These are phyloP conservation scores for Elachura formosa DNA, from an alignment of 2,113 vertebrate species.

Conservation along the genomic window DNA sequence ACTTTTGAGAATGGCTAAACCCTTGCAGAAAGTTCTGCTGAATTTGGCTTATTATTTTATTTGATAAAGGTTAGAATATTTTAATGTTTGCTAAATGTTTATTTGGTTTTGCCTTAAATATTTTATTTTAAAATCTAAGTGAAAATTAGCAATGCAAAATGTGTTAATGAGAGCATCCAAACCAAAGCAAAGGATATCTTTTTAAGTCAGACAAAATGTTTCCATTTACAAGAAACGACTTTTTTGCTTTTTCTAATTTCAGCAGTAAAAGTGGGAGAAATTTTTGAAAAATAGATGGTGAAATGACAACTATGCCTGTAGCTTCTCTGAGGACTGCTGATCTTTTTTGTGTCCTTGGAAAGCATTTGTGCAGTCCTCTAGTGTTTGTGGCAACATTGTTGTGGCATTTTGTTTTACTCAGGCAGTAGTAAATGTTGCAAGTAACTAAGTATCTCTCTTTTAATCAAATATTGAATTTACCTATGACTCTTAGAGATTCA, in stretches of 20 bases:
- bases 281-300: background rate
- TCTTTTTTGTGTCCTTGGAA: background rate
- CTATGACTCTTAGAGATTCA: background rate
- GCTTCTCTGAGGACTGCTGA: background rate
- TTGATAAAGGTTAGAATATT: background rate
- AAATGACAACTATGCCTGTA: background rate
- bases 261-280: background rate
- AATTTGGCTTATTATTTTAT: background rate
- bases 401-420: constrained; percentile 6
- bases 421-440: background rate
- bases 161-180: background rate
- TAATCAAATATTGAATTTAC: constrained; percentile 13
- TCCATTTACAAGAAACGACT: background rate
- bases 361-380: background rate
- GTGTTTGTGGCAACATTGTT: background rate
- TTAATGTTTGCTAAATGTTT: background rate
- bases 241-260: background rate
- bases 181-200: background rate
- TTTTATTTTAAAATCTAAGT: background rate
- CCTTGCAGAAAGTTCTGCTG: background rate
- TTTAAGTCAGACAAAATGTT: background rate
- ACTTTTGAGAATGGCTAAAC: background rate
- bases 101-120: background rate
- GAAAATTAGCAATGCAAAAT: background rate
- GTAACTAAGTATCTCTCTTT: background rate